Percentiles rank a stretch among this genome's conserved stretches.
Conservation (phyloP, 2,113 vertebrate genomes). For the Psilopogon haemacephalus region DNA sequence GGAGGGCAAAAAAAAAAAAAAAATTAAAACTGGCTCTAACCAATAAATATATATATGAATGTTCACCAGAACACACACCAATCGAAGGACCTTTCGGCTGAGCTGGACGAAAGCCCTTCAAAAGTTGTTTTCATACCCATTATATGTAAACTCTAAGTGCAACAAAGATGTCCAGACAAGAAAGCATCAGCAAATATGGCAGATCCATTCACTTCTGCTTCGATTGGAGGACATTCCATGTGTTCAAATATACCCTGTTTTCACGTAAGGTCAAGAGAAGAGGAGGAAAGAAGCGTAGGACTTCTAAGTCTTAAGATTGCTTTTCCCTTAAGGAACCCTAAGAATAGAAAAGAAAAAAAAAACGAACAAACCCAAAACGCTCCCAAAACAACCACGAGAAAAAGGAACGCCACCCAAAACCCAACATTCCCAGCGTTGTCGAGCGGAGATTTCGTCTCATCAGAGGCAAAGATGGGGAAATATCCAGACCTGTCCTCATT, state of each 20-base stretch:
- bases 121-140: constrained; percentile 90
- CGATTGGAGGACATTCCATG: constrained; percentile 86
- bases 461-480: constrained; percentile 29
- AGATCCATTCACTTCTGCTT: constrained; percentile 76
- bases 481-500: constrained; percentile 46
- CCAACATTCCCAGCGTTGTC: fast-evolving
- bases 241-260: constrained; percentile 99
- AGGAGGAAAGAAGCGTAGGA: constrained; percentile 75
- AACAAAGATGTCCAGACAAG: constrained; percentile 90
- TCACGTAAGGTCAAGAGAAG: constrained; percentile 92
- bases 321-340: constrained; percentile 70
- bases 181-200: constrained; percentile 74
- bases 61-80: constrained; percentile 95
- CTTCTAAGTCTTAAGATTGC: constrained; percentile 66
- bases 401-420: neutral
- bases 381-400: neutral
- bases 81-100: constrained; percentile 81
- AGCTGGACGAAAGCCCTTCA: constrained; percentile 85
- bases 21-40: constrained; percentile 96
- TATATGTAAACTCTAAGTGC: constrained; percentile 99
- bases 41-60: constrained; percentile 99
- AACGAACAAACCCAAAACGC: no score
- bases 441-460: neutral
- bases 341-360: no score
- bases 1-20: constrained; percentile 84